Evolutionary conservation across 2,888 invertebrate species (phyloP).

Genomic region (Heliconius sara): DNA sequence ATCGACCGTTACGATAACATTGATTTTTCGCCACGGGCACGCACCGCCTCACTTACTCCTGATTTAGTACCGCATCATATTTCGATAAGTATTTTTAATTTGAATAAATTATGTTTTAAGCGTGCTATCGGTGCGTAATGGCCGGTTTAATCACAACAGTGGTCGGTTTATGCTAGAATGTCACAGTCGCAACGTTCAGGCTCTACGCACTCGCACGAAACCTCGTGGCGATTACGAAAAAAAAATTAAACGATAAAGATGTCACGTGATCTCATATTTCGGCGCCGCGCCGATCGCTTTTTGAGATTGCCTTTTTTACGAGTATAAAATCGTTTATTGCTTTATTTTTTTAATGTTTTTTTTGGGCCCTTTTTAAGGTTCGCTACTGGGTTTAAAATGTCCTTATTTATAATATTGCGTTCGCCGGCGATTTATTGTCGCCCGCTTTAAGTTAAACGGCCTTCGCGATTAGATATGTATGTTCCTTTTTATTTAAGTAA

Average conservation of each 20-base stretch:
- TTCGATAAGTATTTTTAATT: constrained; percentile 85
- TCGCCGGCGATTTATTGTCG: constrained; percentile 43
- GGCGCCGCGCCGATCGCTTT: constrained; percentile 57
- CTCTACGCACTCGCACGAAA: constrained; percentile 43
- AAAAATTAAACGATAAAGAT: constrained; percentile 70
- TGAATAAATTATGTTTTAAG: constrained; percentile 84
- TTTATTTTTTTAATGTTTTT: constrained; percentile 42
- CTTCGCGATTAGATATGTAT: constrained; percentile 45
- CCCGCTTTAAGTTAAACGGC: constrained; percentile 37
- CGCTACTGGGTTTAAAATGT: constrained; percentile 44
- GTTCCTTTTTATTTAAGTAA: constrained; percentile 32
- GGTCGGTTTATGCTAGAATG: constrained; percentile 66
- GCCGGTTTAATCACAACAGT: constrained; percentile 73
- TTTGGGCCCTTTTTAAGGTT: constrained; percentile 46
- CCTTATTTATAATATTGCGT: constrained; percentile 45
- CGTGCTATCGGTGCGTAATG: constrained; percentile 76
- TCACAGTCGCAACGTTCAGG: constrained; percentile 52
- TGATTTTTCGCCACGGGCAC: constrained; percentile 68
- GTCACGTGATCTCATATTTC: constrained; percentile 71
- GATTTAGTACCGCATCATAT: constrained; percentile 83
- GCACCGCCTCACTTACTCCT: constrained; percentile 81
- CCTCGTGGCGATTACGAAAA: constrained; percentile 44
- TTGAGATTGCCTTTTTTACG: constrained; percentile 58
- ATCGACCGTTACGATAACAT: constrained; percentile 71
- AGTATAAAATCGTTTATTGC: constrained; percentile 54